A percentile compares a stretch with the other conserved stretches of the same genome.
These are phyloP conservation scores for Idris sp. DNA, from an alignment of 1,140 invertebrate genomes.

Conservation along the genomic window DNA sequence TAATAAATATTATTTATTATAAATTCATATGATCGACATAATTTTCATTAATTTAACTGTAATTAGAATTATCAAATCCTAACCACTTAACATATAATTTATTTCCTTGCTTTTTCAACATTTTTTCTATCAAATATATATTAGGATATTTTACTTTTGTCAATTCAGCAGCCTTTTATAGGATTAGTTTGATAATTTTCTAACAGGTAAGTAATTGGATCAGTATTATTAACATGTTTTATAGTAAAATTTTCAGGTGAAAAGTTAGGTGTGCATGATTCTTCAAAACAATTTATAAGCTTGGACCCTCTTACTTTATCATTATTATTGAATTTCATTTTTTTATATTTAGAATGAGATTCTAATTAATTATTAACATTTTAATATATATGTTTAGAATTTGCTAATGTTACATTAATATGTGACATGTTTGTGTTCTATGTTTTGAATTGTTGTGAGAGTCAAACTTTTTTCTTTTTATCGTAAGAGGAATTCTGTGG, in stretches of 20 bases:
- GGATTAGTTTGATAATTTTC: not conserved
- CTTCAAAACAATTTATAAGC: not conserved
- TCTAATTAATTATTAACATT: too few species aligned
- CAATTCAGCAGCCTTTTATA: not conserved
- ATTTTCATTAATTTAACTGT: constrained; percentile 3
- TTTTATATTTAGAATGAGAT: too few species aligned
- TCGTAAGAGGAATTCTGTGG: too few species aligned
- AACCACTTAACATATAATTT: not conserved
- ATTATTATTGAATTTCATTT: not conserved
- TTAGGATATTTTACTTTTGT: not conserved
- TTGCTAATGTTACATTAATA: too few species aligned
- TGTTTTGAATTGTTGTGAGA: too few species aligned
- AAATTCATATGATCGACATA: not conserved
- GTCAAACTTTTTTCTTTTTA: too few species aligned
- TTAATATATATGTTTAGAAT: too few species aligned
- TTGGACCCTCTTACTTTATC: not conserved
- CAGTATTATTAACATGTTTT: not conserved
- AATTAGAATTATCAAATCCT: not conserved
- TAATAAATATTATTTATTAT: too few species aligned
- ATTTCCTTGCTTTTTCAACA: not conserved
- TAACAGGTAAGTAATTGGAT: not conserved
- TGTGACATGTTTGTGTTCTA: too few species aligned
- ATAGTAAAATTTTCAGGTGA: not conserved
- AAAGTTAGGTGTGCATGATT: not conserved
- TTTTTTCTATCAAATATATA: not conserved